phyloP scores from a whole-genome alignment of 1,140 invertebrate genomes.

The Platorchestia sp. region DNA sequence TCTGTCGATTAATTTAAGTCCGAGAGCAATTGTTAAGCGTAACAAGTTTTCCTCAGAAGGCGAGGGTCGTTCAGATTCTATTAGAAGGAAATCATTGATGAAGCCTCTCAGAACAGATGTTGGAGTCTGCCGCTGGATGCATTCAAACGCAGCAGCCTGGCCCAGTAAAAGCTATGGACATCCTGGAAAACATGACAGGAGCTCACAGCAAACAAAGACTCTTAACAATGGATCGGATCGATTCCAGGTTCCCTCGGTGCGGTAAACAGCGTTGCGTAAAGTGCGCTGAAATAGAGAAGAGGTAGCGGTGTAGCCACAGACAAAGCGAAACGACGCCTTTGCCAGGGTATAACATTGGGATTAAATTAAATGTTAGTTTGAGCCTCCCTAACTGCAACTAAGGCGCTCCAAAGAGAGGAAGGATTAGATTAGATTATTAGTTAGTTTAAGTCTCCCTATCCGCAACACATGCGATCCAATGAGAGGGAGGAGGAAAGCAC shows the following conservation, averaged over 20 bases:
- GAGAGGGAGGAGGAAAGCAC: too few relatives aligned
- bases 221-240: slow-evolving; percentile 10
- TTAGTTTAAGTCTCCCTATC: too few relatives aligned
- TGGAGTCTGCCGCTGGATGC: neutral
- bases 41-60: neutral
- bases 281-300: neutral
- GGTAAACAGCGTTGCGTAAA: neutral
- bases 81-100: neutral
- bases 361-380: too few relatives aligned
- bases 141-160: neutral
- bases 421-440: too few relatives aligned
- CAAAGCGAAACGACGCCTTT: neutral
- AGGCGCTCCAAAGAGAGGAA: too few relatives aligned
- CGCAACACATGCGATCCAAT: too few relatives aligned
- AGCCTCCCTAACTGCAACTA: too few relatives aligned
- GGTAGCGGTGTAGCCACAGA: neutral
- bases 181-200: neutral
- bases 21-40: neutral
- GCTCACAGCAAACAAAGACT: slow-evolving; percentile 2
- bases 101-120: neutral
- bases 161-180: neutral
- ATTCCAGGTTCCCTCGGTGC: neutral
- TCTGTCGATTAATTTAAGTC: neutral
- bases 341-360: too few relatives aligned
- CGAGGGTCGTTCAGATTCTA: neutral